phyloP scores from a whole-genome alignment of 2,113 vertebrate species.

The Engraulis encrasicolus region DNA sequence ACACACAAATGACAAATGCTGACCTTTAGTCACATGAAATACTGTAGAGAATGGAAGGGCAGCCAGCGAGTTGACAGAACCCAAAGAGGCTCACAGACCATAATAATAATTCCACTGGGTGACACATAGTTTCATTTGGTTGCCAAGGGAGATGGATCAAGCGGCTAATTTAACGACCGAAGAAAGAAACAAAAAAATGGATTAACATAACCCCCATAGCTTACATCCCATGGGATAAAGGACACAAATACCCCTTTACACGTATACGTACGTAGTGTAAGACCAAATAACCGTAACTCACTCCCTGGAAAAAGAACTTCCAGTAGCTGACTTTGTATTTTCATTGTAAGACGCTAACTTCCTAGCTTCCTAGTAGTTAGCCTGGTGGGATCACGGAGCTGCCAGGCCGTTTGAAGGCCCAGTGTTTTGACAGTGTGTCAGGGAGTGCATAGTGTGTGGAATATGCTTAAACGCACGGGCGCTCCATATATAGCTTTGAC shows the following conservation, averaged over 20 bases:
- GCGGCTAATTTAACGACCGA: background rate
- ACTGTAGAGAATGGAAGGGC: no score
- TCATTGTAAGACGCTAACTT: conserved; percentile 38
- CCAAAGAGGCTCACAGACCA: no score
- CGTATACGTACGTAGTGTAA: no score
- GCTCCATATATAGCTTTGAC: conserved; percentile 50
- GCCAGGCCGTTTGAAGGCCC: background rate
- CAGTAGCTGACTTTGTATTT: conserved; percentile 39
- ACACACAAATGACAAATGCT: no score
- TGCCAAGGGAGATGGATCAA: no score
- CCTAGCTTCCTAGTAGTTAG: background rate
- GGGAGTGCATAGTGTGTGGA: conserved; percentile 20
- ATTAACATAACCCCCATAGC: no score
- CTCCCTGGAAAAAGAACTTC: background rate
- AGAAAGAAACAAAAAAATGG: conserved; percentile 26
- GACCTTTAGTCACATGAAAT: no score
- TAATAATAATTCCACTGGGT: no score
- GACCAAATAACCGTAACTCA: background rate
- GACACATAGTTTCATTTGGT: no score
- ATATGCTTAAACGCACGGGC: conserved; percentile 43
- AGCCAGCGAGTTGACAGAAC: no score
- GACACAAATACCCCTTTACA: background rate
- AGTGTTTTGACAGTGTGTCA: background rate
- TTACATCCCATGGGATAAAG: no score
- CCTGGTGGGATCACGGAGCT: conserved; percentile 42